phyloP scores from a whole-genome alignment of 64 coral and sea anemone species.

The Stichodactyla helianthus region DNA sequence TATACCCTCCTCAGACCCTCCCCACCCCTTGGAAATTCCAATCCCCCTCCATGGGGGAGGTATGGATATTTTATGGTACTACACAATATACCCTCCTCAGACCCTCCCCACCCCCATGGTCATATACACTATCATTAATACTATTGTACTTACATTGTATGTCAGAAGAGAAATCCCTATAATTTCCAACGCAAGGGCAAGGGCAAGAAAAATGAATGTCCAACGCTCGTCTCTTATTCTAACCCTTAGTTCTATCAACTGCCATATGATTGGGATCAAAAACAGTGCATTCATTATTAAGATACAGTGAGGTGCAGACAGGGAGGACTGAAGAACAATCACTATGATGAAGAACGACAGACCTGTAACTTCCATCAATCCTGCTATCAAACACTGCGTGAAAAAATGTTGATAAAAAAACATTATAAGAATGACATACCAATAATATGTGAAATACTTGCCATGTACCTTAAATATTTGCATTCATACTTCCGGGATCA shows the following conservation, averaged over 20 bases:
- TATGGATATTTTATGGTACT: too few relatives aligned
- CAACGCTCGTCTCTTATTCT: not conserved
- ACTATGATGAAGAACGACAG: conserved; percentile 56
- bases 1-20: too few relatives aligned
- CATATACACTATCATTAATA: too few relatives aligned
- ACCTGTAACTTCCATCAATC: conserved; percentile 45
- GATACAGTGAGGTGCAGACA: conserved; percentile 22
- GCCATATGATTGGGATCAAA: conserved; percentile 20
- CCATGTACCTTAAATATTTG: too few relatives aligned
- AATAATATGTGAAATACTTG: too few relatives aligned
- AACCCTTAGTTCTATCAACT: not conserved
- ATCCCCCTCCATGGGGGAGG: too few relatives aligned
- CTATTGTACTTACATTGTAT: conserved; percentile 5
- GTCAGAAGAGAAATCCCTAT: conserved; percentile 24
- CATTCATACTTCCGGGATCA: too few relatives aligned
- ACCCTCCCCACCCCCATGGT: too few relatives aligned
- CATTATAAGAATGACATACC: too few relatives aligned
- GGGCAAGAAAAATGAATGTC: not conserved
- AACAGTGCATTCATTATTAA: conserved; percentile 49
- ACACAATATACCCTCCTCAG: too few relatives aligned
- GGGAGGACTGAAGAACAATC: not conserved
- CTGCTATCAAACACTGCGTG: conserved; percentile 18
- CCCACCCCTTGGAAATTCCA: too few relatives aligned
- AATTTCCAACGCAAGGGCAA: conserved; percentile 24
- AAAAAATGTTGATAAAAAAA: not conserved